Percentiles rank a stretch among this genome's conserved stretches.
phyloP scores from a whole-genome alignment of 1,140 invertebrate genomes.

The Drosophila nigromelanica region DNA sequence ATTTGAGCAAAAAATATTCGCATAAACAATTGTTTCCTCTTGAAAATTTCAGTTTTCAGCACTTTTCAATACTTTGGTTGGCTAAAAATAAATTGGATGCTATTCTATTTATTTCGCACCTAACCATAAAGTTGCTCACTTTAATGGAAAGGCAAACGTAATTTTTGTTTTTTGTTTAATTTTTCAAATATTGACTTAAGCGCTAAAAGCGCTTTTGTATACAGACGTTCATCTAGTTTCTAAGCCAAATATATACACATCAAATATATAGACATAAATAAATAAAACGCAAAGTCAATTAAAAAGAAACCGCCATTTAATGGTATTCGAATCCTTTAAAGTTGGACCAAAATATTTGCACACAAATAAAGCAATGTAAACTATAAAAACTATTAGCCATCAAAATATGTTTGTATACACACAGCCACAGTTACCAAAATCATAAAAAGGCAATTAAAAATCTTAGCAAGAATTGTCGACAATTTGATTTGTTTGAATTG shows the following conservation, averaged over 20 bases:
- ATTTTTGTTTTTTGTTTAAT: constrained; percentile 28
- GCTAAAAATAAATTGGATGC: constrained; percentile 47
- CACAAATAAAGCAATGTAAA: constrained; percentile 71
- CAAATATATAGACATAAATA: constrained; percentile 8
- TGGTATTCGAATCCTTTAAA: constrained; percentile 25
- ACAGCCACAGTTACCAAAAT: constrained; percentile 15
- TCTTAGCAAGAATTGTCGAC: constrained; percentile 48
- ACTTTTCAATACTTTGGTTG: constrained; percentile 41
- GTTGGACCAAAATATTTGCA: constrained; percentile 50
- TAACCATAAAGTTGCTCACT: constrained; percentile 65
- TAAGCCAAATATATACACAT: constrained; percentile 20
- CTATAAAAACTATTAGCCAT: constrained; percentile 43
- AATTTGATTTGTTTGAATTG: constrained; percentile 73
- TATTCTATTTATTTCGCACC: constrained; percentile 70
- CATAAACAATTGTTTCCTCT: constrained; percentile 72
- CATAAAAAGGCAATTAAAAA: constrained; percentile 61
- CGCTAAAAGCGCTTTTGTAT: constrained; percentile 53
- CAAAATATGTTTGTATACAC: constrained; percentile 24
- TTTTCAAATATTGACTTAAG: constrained; percentile 68
- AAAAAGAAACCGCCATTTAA: constrained; percentile 23
- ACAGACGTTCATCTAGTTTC: constrained; percentile 58
- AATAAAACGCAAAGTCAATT: constrained; percentile 55
- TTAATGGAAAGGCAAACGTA: constrained; percentile 60
- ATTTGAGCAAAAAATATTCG: constrained; percentile 39
- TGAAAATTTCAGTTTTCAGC: constrained; percentile 42